A percentile compares a stretch with the other conserved stretches of the same genome.
Conservation (phyloP, 2,797 vertebrate genomes). For the Chromis chromis region DNA sequence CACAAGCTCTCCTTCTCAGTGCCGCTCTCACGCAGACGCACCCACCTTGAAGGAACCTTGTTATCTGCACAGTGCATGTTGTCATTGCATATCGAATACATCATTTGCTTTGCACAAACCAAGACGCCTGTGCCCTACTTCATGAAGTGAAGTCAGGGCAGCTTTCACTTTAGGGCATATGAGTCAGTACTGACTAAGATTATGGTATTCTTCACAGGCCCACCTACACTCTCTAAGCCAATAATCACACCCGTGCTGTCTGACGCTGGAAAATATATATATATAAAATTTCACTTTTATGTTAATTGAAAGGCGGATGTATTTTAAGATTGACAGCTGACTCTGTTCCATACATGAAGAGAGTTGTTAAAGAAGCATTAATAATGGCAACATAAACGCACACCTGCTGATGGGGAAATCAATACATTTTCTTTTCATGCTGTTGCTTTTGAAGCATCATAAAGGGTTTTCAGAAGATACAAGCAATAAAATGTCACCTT, state of each 20-base stretch:
- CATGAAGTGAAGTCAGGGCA: slow-evolving; percentile 58
- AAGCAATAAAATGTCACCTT: slow-evolving; percentile 9
- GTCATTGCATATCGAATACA: slow-evolving; percentile 66
- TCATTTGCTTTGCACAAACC: slow-evolving; percentile 59
- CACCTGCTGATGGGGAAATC: slow-evolving; percentile 19
- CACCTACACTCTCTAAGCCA: slow-evolving; percentile 51
- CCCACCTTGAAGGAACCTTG: slow-evolving; percentile 57
- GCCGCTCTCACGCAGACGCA: slow-evolving; percentile 17
- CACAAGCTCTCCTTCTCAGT: neutral
- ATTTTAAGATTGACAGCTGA: slow-evolving; percentile 21
- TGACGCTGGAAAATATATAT: neutral
- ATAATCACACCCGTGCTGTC: slow-evolving; percentile 22
- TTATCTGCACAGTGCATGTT: slow-evolving; percentile 66
- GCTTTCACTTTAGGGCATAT: slow-evolving; percentile 51
- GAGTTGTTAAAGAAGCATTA: neutral
- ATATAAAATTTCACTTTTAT: neutral
- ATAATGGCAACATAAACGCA: slow-evolving; percentile 10
- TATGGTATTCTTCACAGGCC: slow-evolving; percentile 52
- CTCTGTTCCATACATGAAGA: neutral
- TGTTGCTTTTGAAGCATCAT: slow-evolving; percentile 31
- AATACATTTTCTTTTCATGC: slow-evolving; percentile 18
- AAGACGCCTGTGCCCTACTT: slow-evolving; percentile 66
- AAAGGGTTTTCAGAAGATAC: neutral
- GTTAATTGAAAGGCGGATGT: slow-evolving; percentile 30
- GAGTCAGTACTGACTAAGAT: slow-evolving; percentile 69